A percentile compares a stretch with the other conserved stretches of the same genome.
phyloP scores from a whole-genome alignment of 2,113 vertebrate species.

The Condylura cristata region DNA sequence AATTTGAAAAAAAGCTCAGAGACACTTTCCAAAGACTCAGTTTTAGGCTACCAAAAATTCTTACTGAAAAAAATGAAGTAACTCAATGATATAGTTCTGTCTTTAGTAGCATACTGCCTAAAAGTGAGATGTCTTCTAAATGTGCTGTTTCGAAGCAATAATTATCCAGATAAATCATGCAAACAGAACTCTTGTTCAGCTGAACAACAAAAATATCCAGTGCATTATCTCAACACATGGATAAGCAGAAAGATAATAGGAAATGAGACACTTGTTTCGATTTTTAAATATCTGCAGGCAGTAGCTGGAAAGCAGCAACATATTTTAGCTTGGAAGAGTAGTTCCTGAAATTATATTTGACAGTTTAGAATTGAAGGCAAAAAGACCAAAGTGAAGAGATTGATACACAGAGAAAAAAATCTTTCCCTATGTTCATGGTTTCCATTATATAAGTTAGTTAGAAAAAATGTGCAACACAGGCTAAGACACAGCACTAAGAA shows the following conservation, averaged over 20 bases:
- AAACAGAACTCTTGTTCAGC: slow-evolving; percentile 33
- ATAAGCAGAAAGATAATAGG: slow-evolving; percentile 14
- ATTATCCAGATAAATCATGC: slow-evolving; percentile 61
- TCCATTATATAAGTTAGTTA: background rate
- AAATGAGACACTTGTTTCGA: slow-evolving; percentile 26
- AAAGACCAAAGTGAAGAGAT: background rate
- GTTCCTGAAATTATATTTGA: slow-evolving; percentile 2
- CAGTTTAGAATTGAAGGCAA: background rate
- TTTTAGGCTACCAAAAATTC: background rate
- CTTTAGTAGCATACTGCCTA: background rate
- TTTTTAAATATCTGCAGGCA: slow-evolving; percentile 40
- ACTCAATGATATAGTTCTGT: background rate
- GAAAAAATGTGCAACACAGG: background rate
- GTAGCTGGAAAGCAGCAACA: background rate
- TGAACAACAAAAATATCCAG: slow-evolving; percentile 53
- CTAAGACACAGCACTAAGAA: no score
- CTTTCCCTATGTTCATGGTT: background rate
- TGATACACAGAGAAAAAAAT: background rate
- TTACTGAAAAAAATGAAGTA: background rate
- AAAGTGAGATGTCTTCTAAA: slow-evolving; percentile 37
- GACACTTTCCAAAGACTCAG: background rate
- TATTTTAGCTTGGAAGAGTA: background rate
- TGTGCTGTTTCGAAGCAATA: slow-evolving; percentile 52
- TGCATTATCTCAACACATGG: slow-evolving; percentile 31
- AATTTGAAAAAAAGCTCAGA: background rate